Base-by-base conservation (phyloP, 2,113 vertebrate species). In the Hiodon tergisus region DNA sequence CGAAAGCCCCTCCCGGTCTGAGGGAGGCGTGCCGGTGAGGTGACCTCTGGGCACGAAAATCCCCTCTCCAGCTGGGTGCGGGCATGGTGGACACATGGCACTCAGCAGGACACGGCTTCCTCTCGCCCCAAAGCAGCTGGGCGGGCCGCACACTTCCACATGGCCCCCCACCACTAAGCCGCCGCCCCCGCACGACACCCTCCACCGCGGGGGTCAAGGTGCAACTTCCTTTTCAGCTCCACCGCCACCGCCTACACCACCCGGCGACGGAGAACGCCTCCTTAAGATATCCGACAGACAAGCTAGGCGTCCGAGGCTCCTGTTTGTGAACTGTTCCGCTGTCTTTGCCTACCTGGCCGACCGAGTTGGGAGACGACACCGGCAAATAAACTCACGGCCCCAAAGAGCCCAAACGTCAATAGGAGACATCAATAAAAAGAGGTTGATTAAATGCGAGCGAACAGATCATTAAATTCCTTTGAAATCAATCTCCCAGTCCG, bases 371-470 rank as follows among this genome's bases (percentile, higher is more conserved):
- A 31, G 31, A 31, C 31, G 31, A 31, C 31, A 31, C 0, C 31
- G 31, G 31, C 31, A 31, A 31, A 31, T 31, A 31, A 31, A 31
- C 31, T 31, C 31, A 31, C 31, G 31, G 31, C 31, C 31, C 31
- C 31, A 31, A 31, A 31, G 31, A 31, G 31, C 31, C 4, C 59
- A 4, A 60, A 14, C 59, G 2, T n/a, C 8, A 17, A 17, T 17
- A 17, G 61, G 61, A 63, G 10, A 57, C 5, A 16, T 63, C 61
- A 63, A 63, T 63, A 17, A 63, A 11, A 16, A 65, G 75, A 71
- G 57, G 14, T 46, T 59, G 76, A 79, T 51, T 75, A 58, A 66
- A 62, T 51, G 73, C 9, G 47, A 60, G 47, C 62, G 60, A 76
- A 63, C 0, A 31, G 3, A 75, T 69, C 62, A 8, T 59, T 65